A percentile compares a stretch with the other conserved stretches of the same genome.
Conservation (phyloP, 2,888 invertebrate species). For the Ctena decussata region DNA sequence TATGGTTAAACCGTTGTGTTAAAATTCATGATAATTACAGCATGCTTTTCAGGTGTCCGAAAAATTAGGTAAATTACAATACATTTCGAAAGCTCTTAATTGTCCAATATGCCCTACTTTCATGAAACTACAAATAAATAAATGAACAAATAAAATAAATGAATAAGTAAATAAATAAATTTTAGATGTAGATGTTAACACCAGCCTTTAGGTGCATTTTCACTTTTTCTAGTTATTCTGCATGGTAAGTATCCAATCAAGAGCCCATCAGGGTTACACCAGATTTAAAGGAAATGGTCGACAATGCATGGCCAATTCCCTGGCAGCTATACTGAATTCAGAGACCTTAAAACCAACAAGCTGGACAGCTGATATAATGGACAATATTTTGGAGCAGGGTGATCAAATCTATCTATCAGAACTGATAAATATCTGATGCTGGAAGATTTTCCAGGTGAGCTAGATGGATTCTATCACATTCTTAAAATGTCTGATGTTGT, state of each 20-base stretch:
- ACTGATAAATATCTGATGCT: not conserved
- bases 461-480: slow-evolving; percentile 12
- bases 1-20: too few relatives aligned
- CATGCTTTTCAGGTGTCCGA: too few relatives aligned
- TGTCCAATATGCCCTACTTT: too few relatives aligned
- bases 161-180: not conserved
- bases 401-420: not conserved
- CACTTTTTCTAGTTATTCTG: not conserved
- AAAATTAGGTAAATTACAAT: too few relatives aligned
- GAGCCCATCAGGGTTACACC: not conserved
- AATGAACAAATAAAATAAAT: not conserved
- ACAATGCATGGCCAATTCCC: slow-evolving; percentile 23
- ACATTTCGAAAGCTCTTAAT: too few relatives aligned
- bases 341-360: not conserved
- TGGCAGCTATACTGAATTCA: slow-evolving; percentile 14
- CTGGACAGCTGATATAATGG: slow-evolving; percentile 1
- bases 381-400: not conserved
- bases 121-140: not conserved
- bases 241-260: not conserved
- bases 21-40: too few relatives aligned
- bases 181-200: not conserved
- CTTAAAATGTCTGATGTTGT: not conserved
- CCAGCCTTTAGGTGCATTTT: not conserved
- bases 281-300: slow-evolving; percentile 5
- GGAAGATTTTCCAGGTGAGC: not conserved